Evolutionary conservation across 2,113 vertebrate genomes (phyloP), one percentile per base, ranked within the genome.

Genomic region (Laticauda laticaudata): DNA sequence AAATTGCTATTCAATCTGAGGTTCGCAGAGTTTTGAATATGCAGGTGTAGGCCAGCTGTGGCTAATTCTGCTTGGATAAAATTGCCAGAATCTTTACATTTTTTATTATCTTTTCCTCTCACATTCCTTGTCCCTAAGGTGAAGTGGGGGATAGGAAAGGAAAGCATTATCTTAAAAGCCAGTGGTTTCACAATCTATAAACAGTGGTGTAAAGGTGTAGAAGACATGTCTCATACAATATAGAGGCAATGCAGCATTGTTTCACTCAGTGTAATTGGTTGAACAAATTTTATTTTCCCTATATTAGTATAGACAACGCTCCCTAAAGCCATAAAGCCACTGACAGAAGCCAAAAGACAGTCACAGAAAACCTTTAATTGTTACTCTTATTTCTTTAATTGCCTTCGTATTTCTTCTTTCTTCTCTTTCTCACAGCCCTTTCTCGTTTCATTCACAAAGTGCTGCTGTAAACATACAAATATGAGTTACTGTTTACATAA

Each of bases 221-320:
- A 75, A 95, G 94, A 92, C 48, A 92, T 93, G 1, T 85, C 92
- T 91, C 90, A 55, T 87, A 92, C 57, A 93, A 90, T 64, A 29
- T 64, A 64, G 94, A 94, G 93, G 18, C 89, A 96, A 53, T 94
- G 92, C 91, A 94, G 90, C 93, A 95, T 91, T 89, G 39, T 88
- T 91, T 86, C 87, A 90, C 88, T 94, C 59, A 96, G 85, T 90
- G 29, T 91, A 43, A 89, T 95, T 95, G 93, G 0, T 64, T 95
- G 94, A 97, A 88, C 92, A 95, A 88, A 92, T 21, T 23, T 45
- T 11, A 61, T 64, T 59, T 69, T 43, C 43, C 11, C 23, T 91
- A 26, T 43, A 88, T 34, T 12, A 55, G 26, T 75, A 88, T 18
- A 75, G 51, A 15, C 59, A 55, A 92, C 45, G 11, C 1, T 34